These are phyloP conservation scores for Nasonia giraulti DNA, from an alignment of 1,140 invertebrate genomes.

Conservation along the genomic window DNA sequence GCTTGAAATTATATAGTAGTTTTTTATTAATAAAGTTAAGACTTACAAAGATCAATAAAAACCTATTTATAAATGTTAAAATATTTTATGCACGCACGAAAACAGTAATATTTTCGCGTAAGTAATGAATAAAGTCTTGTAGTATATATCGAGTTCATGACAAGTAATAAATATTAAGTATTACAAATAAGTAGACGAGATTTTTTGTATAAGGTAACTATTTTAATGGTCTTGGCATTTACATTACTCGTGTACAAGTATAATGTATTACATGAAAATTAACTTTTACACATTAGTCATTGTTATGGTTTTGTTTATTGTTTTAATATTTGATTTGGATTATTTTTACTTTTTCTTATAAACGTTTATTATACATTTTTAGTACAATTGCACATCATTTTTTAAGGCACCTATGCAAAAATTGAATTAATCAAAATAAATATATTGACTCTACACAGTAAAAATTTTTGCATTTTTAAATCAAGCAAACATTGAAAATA, in stretches of 20 bases:
- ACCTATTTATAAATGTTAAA: neutral
- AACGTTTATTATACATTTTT: constrained; percentile 14
- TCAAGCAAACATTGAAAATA: neutral
- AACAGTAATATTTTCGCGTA: too few relatives aligned
- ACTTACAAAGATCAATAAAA: neutral
- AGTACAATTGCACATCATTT: neutral
- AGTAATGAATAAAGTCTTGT: too few relatives aligned
- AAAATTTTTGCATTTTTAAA: constrained; percentile 28
- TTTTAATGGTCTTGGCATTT: neutral
- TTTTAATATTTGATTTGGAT: constrained; percentile 15
- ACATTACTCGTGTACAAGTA: constrained; percentile 4
- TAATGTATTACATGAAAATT: neutral
- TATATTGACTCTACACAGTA: neutral
- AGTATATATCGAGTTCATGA: too few relatives aligned
- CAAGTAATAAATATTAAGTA: too few relatives aligned
- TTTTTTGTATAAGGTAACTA: too few relatives aligned
- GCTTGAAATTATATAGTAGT: neutral
- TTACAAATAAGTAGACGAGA: too few relatives aligned
- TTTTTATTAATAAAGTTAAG: neutral
- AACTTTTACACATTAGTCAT: neutral
- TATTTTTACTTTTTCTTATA: constrained; percentile 18
- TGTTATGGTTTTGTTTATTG: neutral
- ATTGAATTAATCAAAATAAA: constrained; percentile 10
- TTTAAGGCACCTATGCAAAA: constrained; percentile 23
- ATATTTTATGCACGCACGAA: neutral